Base-by-base conservation (phyloP, 2,113 vertebrate species). In the Prionailurus viverrinus region DNA sequence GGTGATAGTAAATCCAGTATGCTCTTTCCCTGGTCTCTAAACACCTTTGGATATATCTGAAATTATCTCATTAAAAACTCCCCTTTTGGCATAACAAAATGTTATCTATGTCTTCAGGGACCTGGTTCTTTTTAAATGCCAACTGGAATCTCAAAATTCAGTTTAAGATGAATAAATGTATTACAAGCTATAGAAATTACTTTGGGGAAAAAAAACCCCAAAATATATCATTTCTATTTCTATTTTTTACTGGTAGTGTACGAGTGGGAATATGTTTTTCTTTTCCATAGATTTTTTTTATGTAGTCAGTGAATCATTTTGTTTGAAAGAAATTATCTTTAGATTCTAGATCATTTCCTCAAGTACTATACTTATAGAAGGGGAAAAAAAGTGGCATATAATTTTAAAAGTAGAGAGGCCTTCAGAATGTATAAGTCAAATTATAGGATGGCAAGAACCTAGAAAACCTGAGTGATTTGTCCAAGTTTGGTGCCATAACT, bases 11-110 rank as follows among this genome's bases (percentile, higher is more conserved):
- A 39, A 92, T 89, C 85, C 29, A 31, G 0, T 69, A 6, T 95
- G 5, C 11, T 89, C 8, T 91, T 29, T 83, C 55, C n/a, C 23
- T 2, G 4, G 36, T 91, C 51, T 91, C 82, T 76, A 85, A 78
- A 91, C 41, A 81, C 3, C 45, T 83, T 88, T 86, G 82, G 51
- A 71, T 94, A 80, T 61, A 93, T 82, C 92, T 96, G 51, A 98
- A 97, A 94, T 51, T 71, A 92, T 92, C 96, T 97, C 61, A 19
- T 90, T 83, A 92, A 89, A 96, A 82, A 48, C 36, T 80, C 48
- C 19, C 11, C 82, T 90, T 21, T 93, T 80, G 41, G 31, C 45
- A 86, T 65, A 92, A 80, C 13, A 85, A 94, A 73, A 41, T 88
- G 7, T 48, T 4, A 0, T 78, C 51, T 31, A n/a, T 73, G 33